Base-by-base conservation (phyloP, 1,140 invertebrate species). In the Sycophila sp. region DNA sequence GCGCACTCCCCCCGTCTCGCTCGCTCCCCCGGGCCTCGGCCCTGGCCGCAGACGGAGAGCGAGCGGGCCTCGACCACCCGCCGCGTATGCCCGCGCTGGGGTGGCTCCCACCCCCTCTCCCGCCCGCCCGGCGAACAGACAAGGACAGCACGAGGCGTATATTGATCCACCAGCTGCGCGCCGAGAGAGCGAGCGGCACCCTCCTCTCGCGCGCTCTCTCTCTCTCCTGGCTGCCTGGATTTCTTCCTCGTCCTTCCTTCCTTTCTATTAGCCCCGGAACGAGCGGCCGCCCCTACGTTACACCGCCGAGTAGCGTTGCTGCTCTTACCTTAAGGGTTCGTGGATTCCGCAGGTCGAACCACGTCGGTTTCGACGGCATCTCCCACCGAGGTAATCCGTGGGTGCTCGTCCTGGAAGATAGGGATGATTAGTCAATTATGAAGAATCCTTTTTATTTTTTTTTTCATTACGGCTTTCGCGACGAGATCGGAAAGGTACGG, bases 121-220 rank as follows among this genome's bases (percentile, higher is more conserved):
- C 71, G 69, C 72, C 53, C 55, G 36, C 64, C 15, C 36, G 62
- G 26, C 45, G 26, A 47, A 63, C 11, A 60, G 58, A 63, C 40
- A 36, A 30, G 51, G 49, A 55, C 80, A 81, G 70, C 75, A 77
- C 74, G 80, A 81, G 81, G 83, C 77, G 69, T 75, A 82, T 86
- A 86, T 85, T 85, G 85, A 86, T 85, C 84, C 83, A 82, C 80
- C 79, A 79, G 81, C 82, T 84, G 83, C 80, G 77, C 55, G 80
- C 81, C 42, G 49, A 55, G 81, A 81, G 70, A 75, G 77, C 74
- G 80, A 81, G 81, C 83, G 80, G 13, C 49, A 26, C 22, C 11
- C 24, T 53, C 49, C 49, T 53, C 49, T 28, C 11, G 10, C 28
- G 0, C 19, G 32, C 64, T 53, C 32, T 17, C 4, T 7, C 26